These are phyloP conservation scores for Mugil cephalus DNA, from an alignment of 2,113 vertebrate genomes.

Conservation along the genomic window DNA sequence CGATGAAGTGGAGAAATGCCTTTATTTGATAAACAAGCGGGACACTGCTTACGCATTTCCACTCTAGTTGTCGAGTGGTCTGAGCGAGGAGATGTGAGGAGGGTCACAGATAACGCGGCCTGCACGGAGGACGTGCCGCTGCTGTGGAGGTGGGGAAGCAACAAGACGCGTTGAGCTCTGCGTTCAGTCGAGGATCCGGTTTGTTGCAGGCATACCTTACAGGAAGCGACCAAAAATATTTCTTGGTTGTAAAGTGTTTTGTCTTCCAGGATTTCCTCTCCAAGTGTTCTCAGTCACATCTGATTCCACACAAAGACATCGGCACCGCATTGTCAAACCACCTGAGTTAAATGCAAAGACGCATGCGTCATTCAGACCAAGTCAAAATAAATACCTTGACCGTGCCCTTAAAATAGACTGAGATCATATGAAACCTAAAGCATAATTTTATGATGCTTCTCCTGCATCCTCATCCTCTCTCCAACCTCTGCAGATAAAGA, in stretches of 20 bases:
- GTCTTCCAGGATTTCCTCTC: constrained; percentile 55
- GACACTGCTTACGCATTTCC: constrained; percentile 79
- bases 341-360: too few species aligned
- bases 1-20: constrained; percentile 58
- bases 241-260: constrained; percentile 44
- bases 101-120: constrained; percentile 46
- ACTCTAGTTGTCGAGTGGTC: constrained; percentile 59
- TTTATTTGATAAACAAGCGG: constrained; percentile 69
- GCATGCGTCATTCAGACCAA: too few species aligned
- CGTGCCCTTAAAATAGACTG: too few species aligned
- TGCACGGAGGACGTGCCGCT: constrained; percentile 31
- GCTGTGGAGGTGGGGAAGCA: constrained; percentile 8
- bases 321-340: too few species aligned
- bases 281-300: not conserved
- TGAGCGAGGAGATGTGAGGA: constrained; percentile 38
- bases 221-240: constrained; percentile 27
- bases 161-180: not conserved
- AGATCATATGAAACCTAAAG: too few species aligned
- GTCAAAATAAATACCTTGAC: not conserved
- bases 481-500: constrained; percentile 65
- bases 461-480: not conserved
- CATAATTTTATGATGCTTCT: not conserved
- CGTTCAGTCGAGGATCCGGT: constrained; percentile 17
- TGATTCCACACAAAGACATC: not conserved
- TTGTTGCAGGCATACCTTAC: constrained; percentile 12